Evolutionary conservation across 1,140 invertebrate species (phyloP).

Genomic region (Eulimnadia texana): DNA sequence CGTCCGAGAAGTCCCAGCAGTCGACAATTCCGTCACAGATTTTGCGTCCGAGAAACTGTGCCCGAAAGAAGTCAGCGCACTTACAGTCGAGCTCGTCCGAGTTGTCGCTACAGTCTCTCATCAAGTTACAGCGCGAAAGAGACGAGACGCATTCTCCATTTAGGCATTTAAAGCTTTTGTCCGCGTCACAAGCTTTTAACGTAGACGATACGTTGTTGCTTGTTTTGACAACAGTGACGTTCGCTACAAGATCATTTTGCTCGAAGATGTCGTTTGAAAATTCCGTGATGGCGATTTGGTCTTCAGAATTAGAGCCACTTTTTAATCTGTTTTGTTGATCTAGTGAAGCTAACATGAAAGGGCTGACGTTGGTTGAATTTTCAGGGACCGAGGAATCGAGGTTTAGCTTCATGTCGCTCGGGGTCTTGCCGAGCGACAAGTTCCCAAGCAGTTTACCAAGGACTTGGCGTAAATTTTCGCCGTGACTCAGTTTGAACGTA

Average conservation of each 20-base stretch:
- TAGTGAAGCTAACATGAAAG: background rate
- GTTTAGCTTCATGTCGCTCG: background rate
- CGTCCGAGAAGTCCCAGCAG: slow-evolving; percentile 65
- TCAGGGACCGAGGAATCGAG: background rate
- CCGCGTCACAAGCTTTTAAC: background rate
- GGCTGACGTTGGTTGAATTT: background rate
- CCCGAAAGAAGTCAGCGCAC: slow-evolving; percentile 56
- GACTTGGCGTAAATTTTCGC: slow-evolving; percentile 21
- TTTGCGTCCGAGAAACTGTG: slow-evolving; percentile 50
- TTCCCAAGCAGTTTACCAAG: slow-evolving; percentile 20
- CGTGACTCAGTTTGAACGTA: slow-evolving; percentile 22
- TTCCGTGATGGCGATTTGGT: background rate
- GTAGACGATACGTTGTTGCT: background rate
- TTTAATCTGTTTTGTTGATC: background rate
- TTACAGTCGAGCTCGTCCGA: slow-evolving; percentile 57
- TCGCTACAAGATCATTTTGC: background rate
- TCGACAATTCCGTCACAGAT: slow-evolving; percentile 52
- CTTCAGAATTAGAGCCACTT: background rate
- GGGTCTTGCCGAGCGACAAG: background rate
- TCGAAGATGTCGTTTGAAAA: slow-evolving; percentile 6
- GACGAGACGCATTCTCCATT: slow-evolving; percentile 51
- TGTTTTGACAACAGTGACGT: background rate
- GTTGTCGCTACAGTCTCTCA: slow-evolving; percentile 52
- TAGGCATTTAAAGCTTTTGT: slow-evolving; percentile 30
- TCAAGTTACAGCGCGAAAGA: slow-evolving; percentile 52